Percentiles rank a stretch among this genome's conserved stretches.
Conservation (phyloP, 2,888 invertebrate species). For the Sympetrum striolatum region DNA sequence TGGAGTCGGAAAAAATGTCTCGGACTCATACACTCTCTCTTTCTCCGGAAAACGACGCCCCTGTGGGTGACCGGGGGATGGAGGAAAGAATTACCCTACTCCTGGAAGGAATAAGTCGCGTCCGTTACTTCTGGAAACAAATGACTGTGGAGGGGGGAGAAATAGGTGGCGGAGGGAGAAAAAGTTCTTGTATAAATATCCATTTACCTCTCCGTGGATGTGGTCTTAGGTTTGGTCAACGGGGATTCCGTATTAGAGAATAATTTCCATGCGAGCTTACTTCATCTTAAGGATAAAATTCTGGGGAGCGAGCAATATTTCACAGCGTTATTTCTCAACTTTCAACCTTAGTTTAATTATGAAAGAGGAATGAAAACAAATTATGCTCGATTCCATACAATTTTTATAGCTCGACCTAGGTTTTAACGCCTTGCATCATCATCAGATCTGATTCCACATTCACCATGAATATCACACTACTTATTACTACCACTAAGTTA, state of each 20-base stretch:
- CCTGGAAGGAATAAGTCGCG: neutral
- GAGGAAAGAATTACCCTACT: neutral
- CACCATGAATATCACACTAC: no score
- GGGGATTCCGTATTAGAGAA: neutral
- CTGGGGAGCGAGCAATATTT: neutral
- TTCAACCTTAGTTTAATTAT: no score
- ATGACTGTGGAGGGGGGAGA: neutral
- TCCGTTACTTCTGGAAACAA: constrained; percentile 11
- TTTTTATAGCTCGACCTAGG: no score
- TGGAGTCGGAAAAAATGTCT: neutral
- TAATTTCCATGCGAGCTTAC: neutral
- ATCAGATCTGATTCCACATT: no score
- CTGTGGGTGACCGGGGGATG: neutral
- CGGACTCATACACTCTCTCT: neutral
- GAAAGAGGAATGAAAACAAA: no score
- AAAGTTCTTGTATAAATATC: neutral
- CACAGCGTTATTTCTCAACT: no score
- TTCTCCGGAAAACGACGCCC: neutral
- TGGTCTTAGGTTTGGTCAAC: neutral
- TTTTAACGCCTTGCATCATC: no score
- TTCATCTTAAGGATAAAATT: neutral
- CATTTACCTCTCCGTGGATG: neutral
- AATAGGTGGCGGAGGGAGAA: neutral
- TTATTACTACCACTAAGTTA: no score
- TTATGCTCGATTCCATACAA: no score